phyloP scores from a whole-genome alignment of 2,888 invertebrate species.

The Chymomyza amoena region DNA sequence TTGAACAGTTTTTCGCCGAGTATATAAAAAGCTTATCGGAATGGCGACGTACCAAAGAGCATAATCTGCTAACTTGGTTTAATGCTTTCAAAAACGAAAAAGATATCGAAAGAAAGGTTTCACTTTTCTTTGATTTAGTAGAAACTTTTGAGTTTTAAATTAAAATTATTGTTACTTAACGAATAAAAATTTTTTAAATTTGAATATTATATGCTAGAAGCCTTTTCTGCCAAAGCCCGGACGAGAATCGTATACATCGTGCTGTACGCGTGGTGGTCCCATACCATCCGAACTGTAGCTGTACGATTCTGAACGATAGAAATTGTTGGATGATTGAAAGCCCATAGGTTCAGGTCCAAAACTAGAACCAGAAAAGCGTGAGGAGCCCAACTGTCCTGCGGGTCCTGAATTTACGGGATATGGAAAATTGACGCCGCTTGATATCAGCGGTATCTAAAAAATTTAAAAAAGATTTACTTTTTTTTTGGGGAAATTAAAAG shows the following conservation, averaged over 20 bases:
- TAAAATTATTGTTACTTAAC: background rate
- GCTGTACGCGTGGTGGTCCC: conserved; percentile 45
- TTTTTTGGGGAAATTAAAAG: background rate
- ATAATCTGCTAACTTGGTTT: conserved; percentile 22
- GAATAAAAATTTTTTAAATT: no score
- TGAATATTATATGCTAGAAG: background rate
- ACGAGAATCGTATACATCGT: conserved; percentile 45
- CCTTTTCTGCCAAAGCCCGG: conserved; percentile 24
- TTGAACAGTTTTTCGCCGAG: conserved; percentile 25
- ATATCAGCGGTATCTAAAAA: conserved; percentile 10
- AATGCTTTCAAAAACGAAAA: conserved; percentile 25
- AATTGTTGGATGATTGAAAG: conserved; percentile 40
- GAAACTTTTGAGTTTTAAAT: background rate
- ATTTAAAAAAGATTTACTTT: background rate
- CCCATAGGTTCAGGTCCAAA: background rate
- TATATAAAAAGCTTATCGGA: conserved; percentile 26
- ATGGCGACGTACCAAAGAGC: background rate
- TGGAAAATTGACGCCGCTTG: background rate
- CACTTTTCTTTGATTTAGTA: conserved; percentile 17
- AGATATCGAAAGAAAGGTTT: conserved; percentile 34
- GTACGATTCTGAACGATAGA: conserved; percentile 48
- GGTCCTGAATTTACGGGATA: background rate
- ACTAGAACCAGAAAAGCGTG: background rate
- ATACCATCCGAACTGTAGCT: conserved; percentile 47
- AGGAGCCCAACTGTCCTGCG: background rate